phyloP scores from a whole-genome alignment of 2,113 vertebrate species.

The Toxotes chatareus region DNA sequence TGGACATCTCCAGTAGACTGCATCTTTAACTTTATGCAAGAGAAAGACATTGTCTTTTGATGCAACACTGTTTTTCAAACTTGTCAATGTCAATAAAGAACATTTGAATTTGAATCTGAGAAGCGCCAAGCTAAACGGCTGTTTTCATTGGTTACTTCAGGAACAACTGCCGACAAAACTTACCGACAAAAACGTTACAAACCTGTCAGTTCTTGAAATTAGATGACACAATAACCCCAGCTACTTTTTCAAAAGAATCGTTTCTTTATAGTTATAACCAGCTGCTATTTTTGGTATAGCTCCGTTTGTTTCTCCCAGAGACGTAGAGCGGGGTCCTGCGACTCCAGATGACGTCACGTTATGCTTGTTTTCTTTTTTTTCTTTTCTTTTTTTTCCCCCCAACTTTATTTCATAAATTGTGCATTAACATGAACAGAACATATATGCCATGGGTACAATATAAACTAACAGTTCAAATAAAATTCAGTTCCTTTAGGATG shows the following conservation, averaged over 20 bases:
- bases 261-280: no score
- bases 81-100: no score
- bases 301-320: slow-evolving; percentile 54
- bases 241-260: neutral
- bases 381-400: fast-evolving
- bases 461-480: no score
- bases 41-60: neutral
- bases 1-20: slow-evolving; percentile 92
- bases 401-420: no score
- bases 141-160: neutral
- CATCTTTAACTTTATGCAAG: slow-evolving; percentile 34
- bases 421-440: no score
- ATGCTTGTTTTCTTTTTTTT: neutral
- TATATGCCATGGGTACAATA: no score
- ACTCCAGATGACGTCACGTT: no score
- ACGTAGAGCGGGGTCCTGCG: neutral
- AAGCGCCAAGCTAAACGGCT: neutral
- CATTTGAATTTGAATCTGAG: no score
- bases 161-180: no score
- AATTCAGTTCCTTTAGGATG: no score
- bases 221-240: neutral
- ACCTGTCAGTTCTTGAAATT: neutral
- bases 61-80: no score
- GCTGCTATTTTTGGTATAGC: neutral
- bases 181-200: neutral